Percentiles rank a stretch among this genome's conserved stretches.
Conservation (phyloP, 1,140 invertebrate species). For the Papilio machaon region DNA sequence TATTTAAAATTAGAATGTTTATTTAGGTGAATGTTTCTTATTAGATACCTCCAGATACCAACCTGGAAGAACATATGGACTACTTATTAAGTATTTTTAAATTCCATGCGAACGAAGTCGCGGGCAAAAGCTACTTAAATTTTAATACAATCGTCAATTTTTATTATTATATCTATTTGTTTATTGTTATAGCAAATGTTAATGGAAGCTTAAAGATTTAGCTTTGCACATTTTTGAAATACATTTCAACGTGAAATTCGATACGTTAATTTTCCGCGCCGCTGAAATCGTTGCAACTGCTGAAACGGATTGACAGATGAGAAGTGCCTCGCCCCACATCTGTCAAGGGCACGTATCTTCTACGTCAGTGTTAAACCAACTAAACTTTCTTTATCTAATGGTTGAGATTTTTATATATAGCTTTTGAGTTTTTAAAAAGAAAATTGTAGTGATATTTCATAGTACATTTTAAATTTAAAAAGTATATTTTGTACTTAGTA, state of each 20-base stretch:
- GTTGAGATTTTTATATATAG: background rate
- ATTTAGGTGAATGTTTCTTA: too few relatives aligned
- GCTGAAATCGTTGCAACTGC: slow-evolving; percentile 10
- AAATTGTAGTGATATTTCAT: background rate
- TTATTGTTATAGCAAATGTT: too few relatives aligned
- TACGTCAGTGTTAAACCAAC: slow-evolving; percentile 14
- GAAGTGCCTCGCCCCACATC: slow-evolving; percentile 39
- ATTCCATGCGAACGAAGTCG: too few relatives aligned
- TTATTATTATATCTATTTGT: too few relatives aligned
- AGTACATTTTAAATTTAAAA: too few relatives aligned
- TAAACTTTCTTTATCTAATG: background rate
- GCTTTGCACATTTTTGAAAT: slow-evolving; percentile 35
- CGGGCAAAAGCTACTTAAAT: too few relatives aligned
- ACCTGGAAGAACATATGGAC: too few relatives aligned
- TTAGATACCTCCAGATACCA: too few relatives aligned
- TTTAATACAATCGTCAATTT: too few relatives aligned
- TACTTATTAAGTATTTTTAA: too few relatives aligned
- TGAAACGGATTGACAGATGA: slow-evolving; percentile 39
- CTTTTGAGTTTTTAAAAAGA: background rate
- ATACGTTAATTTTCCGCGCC: slow-evolving; percentile 20
- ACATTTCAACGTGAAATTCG: background rate
- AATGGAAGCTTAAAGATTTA: background rate
- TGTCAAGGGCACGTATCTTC: slow-evolving; percentile 39
- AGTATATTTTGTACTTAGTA: too few relatives aligned
- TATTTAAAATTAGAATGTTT: too few relatives aligned